Conservation (phyloP, 2,113 vertebrate genomes). For the Todiramphus saurophagus region DNA sequence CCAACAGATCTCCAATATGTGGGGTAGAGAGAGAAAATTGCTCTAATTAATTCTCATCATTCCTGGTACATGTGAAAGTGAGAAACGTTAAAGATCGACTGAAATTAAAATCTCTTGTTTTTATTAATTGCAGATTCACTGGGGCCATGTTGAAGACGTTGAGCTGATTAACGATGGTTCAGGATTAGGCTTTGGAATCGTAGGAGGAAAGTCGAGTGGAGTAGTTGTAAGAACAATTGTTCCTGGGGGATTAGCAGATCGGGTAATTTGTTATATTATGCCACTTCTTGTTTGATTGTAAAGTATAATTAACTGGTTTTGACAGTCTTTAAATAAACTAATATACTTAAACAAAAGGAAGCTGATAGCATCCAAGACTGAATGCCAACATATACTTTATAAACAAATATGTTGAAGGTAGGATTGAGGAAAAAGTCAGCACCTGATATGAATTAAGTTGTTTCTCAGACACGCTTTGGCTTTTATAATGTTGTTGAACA, state of each 20-base stretch:
- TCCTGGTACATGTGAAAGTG: neutral
- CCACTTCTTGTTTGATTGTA: slow-evolving; percentile 42
- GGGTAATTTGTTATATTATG: slow-evolving; percentile 76
- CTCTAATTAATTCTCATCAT: neutral
- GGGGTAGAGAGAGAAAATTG: neutral
- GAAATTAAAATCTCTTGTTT: slow-evolving; percentile 25
- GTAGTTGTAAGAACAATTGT: slow-evolving; percentile 93
- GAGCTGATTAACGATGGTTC: slow-evolving; percentile 93
- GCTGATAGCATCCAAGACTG: slow-evolving; percentile 48
- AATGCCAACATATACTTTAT: neutral
- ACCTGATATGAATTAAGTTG: slow-evolving; percentile 18
- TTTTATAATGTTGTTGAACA: neutral
- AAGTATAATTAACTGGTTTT: slow-evolving; percentile 43
- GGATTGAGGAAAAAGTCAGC: slow-evolving; percentile 19
- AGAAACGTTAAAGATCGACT: neutral
- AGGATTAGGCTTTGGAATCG: slow-evolving; percentile 95
- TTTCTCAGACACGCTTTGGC: neutral
- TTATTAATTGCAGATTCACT: slow-evolving; percentile 78
- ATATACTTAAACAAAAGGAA: slow-evolving; percentile 44
- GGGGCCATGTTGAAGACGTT: slow-evolving; percentile 90
- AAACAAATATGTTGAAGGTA: slow-evolving; percentile 10
- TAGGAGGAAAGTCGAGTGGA: slow-evolving; percentile 88
- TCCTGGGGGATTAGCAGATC: slow-evolving; percentile 88
- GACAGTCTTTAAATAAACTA: slow-evolving; percentile 55
- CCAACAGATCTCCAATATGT: neutral